Percentiles rank a stretch among this genome's conserved stretches.
phyloP scores from a whole-genome alignment of 1,140 invertebrate genomes.

The Scaptomyza graminum region DNA sequence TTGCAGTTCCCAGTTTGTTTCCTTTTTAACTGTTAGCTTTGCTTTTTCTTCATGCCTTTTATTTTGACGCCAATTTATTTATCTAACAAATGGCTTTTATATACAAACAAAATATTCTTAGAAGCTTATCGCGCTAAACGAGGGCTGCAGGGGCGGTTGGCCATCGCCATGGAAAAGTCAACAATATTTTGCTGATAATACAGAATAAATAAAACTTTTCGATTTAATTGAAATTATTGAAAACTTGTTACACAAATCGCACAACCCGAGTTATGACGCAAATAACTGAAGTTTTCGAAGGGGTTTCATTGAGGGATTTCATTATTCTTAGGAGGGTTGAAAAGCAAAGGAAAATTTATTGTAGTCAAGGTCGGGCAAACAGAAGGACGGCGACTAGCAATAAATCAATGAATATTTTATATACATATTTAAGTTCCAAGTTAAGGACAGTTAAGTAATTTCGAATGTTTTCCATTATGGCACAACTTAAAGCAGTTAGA shows the following conservation, averaged over 20 bases:
- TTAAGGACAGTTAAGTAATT: neutral
- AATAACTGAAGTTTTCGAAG: neutral
- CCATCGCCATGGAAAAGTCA: constrained; percentile 14
- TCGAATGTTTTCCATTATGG: no score
- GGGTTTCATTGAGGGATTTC: neutral
- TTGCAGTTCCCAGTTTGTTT: neutral
- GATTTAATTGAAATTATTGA: constrained; percentile 30
- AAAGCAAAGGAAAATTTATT: constrained; percentile 15
- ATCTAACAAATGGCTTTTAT: constrained; percentile 24
- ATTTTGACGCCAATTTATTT: constrained; percentile 32
- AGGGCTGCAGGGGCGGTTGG: neutral
- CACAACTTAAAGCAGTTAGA: no score
- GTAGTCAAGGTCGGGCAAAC: neutral
- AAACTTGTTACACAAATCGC: constrained; percentile 12
- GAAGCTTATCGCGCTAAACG: constrained; percentile 22
- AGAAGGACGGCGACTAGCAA: neutral
- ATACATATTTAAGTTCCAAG: neutral
- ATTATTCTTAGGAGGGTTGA: constrained; percentile 6
- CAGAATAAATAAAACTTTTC: constrained; percentile 25
- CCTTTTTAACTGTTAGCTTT: constrained; percentile 9
- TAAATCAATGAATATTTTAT: constrained; percentile 9
- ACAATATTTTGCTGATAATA: constrained; percentile 29
- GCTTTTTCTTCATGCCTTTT: constrained; percentile 8
- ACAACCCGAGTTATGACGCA: constrained; percentile 18
- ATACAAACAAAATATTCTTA: constrained; percentile 14